Evolutionary conservation across 2,888 invertebrate species (phyloP).

Genomic region (Coecobrya sp.): DNA sequence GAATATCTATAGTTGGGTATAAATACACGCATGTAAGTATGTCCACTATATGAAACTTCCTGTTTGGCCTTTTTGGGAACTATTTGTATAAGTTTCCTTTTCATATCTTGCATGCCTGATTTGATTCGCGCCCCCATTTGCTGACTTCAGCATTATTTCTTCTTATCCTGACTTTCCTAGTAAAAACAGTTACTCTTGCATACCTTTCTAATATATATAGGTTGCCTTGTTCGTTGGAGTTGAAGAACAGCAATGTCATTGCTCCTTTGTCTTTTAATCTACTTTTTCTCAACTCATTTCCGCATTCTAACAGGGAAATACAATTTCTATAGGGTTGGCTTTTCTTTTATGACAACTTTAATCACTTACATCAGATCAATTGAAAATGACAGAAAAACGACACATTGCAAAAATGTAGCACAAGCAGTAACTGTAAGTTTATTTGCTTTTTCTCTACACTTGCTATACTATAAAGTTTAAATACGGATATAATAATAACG

Average conservation of each 20-base stretch:
- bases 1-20: too few species aligned
- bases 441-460: background rate
- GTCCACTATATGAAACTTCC: too few species aligned
- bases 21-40: background rate
- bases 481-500: too few species aligned
- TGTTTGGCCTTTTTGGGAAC: background rate
- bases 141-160: constrained; percentile 68
- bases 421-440: background rate
- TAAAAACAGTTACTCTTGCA: background rate
- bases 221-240: too few species aligned
- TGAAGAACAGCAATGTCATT: too few species aligned
- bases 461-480: background rate
- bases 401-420: background rate
- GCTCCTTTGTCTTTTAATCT: background rate
- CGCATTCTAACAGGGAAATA: background rate
- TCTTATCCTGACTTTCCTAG: background rate
- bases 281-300: background rate
- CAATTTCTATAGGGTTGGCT: background rate
- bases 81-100: constrained; percentile 10
- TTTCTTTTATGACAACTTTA: background rate
- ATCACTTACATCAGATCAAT: background rate
- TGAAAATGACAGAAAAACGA: background rate
- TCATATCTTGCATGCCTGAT: constrained; percentile 71
- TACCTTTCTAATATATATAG: too few species aligned
- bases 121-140: constrained; percentile 74